A percentile compares a stretch with the other conserved stretches of the same genome.
These are phyloP conservation scores for Cremastobaeus sp. DNA, from an alignment of 2,888 invertebrate species.

Conservation along the genomic window DNA sequence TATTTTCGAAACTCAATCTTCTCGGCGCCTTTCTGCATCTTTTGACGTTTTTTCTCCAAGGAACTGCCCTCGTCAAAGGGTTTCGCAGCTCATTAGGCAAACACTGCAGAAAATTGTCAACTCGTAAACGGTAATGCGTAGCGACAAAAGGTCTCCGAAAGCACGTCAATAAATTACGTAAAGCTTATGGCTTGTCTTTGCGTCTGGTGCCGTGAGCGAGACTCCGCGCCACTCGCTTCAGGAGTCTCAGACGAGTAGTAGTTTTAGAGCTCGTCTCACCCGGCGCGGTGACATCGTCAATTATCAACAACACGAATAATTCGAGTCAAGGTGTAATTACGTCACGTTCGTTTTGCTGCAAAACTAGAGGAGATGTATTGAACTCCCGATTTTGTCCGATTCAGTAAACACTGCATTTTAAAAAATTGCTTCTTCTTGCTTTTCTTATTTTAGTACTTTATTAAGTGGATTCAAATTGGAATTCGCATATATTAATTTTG, in stretches of 20 bases:
- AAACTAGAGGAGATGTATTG: constrained; percentile 29
- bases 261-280: constrained; percentile 44
- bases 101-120: constrained; percentile 11
- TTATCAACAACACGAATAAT: constrained; percentile 57
- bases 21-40: too few relatives aligned
- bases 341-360: constrained; percentile 48
- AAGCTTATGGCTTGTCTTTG: constrained; percentile 12
- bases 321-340: constrained; percentile 48
- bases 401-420: too few relatives aligned
- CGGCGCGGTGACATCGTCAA: constrained; percentile 51
- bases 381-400: too few relatives aligned
- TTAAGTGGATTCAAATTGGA: too few relatives aligned
- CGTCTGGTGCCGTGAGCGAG: constrained; percentile 5
- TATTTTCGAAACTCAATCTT: too few relatives aligned
- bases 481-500: too few relatives aligned
- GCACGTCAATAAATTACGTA: constrained; percentile 38
- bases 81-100: constrained; percentile 27
- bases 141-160: constrained; percentile 37
- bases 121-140: constrained; percentile 21
- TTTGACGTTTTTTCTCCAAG: constrained; percentile 15
- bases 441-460: too few relatives aligned
- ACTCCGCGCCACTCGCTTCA: constrained; percentile 8
- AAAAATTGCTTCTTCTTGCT: too few relatives aligned
- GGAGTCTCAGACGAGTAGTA: constrained; percentile 14
- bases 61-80: constrained; percentile 13